A percentile compares a stretch with the other conserved stretches of the same genome.
phyloP scores from a whole-genome alignment of 2,797 vertebrate species.

The Chloroceryle amazona region DNA sequence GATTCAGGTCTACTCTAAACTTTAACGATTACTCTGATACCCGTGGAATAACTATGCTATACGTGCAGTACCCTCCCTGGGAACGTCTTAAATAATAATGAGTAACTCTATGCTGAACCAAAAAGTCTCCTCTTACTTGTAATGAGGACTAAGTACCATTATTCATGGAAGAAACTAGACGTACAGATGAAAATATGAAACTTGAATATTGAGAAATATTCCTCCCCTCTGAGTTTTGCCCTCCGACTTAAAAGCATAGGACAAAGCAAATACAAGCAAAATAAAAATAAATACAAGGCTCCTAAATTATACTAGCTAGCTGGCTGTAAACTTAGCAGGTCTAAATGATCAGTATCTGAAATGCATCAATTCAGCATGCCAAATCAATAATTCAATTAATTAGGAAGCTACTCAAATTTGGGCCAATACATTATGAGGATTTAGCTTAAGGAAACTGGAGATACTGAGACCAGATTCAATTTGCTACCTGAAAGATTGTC shows the following conservation, averaged over 20 bases:
- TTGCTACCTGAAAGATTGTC: background rate
- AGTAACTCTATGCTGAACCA: background rate
- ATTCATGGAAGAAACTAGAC: background rate
- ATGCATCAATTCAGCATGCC: background rate
- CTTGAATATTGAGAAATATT: background rate
- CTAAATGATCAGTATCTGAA: background rate
- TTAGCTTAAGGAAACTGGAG: background rate
- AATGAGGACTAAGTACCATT: background rate
- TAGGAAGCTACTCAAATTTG: constrained; percentile 1
- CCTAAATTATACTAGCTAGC: background rate
- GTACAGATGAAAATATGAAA: background rate
- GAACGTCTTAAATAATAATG: background rate
- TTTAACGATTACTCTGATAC: background rate
- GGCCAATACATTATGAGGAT: background rate
- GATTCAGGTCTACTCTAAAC: background rate
- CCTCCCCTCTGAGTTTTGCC: background rate
- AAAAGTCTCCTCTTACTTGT: background rate
- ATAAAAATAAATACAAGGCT: background rate
- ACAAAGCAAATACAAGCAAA: background rate
- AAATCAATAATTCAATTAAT: constrained; percentile 37
- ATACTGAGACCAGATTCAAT: background rate
- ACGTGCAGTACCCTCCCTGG: background rate
- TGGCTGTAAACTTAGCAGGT: background rate
- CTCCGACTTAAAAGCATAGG: background rate
- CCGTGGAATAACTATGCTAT: background rate